Evolutionary conservation across 92 coral and sea anemone genomes (phyloP).

Genomic region (Epizoanthus stellaris): DNA sequence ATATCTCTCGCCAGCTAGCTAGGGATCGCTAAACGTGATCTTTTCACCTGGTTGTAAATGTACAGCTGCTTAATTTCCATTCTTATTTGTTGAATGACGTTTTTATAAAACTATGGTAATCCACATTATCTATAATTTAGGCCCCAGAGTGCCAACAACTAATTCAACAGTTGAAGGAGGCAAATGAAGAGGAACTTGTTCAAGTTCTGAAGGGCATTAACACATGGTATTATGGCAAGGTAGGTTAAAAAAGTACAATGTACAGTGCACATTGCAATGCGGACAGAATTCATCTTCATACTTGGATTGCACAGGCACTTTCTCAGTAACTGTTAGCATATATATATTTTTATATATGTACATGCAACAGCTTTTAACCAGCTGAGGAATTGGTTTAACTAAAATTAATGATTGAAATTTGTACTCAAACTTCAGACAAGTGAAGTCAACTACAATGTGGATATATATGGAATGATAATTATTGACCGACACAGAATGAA

Average conservation of each 20-base stretch:
- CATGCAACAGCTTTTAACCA: too few species aligned
- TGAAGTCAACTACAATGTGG: too few species aligned
- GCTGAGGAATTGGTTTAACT: too few species aligned
- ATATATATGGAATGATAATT: too few species aligned
- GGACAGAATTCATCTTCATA: too few species aligned
- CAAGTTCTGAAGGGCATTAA: slow-evolving; percentile 84
- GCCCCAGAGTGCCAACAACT: slow-evolving; percentile 93
- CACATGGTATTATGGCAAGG: slow-evolving; percentile 99
- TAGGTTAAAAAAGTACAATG: slow-evolving; percentile 21
- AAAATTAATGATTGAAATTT: too few species aligned
- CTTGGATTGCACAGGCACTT: too few species aligned
- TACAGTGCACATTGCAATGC: too few species aligned
- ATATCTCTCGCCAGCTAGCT: not conserved
- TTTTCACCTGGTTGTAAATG: slow-evolving; percentile 15
- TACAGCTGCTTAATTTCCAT: slow-evolving; percentile 9
- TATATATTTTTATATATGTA: too few species aligned
- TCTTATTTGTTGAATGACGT: not conserved
- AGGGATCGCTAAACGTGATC: not conserved
- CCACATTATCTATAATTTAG: slow-evolving; percentile 56
- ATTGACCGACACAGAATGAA: too few species aligned
- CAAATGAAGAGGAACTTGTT: slow-evolving; percentile 77
- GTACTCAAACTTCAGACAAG: too few species aligned
- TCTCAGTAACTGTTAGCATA: too few species aligned
- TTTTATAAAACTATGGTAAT: not conserved
- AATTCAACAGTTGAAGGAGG: slow-evolving; percentile 87